Conservation (phyloP, 2,113 vertebrate genomes). For the Mesocricetus auratus region DNA sequence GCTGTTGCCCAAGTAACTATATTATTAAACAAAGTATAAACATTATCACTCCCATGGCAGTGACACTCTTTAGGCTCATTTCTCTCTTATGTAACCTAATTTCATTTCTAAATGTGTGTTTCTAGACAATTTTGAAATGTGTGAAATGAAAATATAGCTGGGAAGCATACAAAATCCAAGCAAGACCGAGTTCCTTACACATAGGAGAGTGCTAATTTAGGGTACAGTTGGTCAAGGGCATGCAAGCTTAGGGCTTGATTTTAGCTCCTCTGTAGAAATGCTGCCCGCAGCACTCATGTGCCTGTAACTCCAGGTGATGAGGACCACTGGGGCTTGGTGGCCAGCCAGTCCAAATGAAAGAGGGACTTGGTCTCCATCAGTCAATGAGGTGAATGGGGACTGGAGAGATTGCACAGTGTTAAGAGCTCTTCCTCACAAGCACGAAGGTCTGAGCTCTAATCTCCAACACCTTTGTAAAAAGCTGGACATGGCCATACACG, state of each 20-base stretch:
- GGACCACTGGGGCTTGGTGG: neutral
- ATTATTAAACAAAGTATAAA: slow-evolving; percentile 50
- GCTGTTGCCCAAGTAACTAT: neutral
- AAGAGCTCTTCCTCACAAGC: too few species aligned
- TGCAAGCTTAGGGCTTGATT: neutral
- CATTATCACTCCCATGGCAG: neutral
- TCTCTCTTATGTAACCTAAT: neutral
- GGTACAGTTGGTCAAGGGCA: neutral
- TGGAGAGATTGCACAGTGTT: neutral
- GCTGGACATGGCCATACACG: neutral
- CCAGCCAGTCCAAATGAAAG: neutral
- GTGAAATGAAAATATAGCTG: neutral
- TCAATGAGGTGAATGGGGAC: neutral
- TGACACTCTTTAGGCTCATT: neutral
- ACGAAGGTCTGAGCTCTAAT: neutral
- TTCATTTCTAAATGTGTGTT: slow-evolving; percentile 47
- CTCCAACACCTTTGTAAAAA: neutral
- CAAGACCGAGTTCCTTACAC: neutral
- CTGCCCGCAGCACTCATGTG: too few species aligned
- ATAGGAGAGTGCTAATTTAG: neutral
- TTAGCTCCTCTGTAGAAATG: neutral
- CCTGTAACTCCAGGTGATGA: neutral
- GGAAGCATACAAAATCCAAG: slow-evolving; percentile 38
- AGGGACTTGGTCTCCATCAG: neutral
- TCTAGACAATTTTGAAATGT: slow-evolving; percentile 28